These are phyloP conservation scores for Aphyosemion australe DNA, from an alignment of 2,113 vertebrate genomes.

Conservation along the genomic window DNA sequence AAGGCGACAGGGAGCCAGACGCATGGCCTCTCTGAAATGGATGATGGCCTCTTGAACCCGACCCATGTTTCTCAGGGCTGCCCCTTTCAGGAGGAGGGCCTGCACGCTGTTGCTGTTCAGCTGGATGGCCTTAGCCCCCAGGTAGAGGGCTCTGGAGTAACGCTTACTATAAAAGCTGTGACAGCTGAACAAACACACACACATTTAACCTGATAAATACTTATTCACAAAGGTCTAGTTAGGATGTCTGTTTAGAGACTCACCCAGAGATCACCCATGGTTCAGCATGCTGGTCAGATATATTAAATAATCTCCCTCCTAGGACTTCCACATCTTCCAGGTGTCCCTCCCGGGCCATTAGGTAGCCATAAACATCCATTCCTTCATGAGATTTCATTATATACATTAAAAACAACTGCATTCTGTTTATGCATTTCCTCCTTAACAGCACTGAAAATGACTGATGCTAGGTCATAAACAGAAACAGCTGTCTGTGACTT, in stretches of 20 bases:
- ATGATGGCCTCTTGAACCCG: constrained; percentile 97
- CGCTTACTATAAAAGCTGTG: constrained; percentile 98
- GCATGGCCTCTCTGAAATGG: constrained; percentile 96
- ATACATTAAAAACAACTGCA: too few relatives aligned
- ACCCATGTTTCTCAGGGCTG: constrained; percentile 95
- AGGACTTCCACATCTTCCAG: constrained; percentile 97
- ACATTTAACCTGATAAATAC: background rate
- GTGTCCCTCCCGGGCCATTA: constrained; percentile 93
- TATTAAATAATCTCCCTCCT: constrained; percentile 95
- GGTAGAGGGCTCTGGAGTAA: constrained; percentile 94
- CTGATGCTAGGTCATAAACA: too few relatives aligned
- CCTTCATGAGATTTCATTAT: constrained; percentile 74
- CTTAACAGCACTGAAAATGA: too few relatives aligned
- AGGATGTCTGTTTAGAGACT: constrained; percentile 19
- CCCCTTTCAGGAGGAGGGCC: constrained; percentile 93
- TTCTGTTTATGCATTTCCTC: too few relatives aligned
- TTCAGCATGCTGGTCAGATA: constrained; percentile 97
- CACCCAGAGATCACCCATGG: constrained; percentile 99
- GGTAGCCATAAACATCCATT: constrained; percentile 98
- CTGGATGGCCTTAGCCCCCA: constrained; percentile 98
- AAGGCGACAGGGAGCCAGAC: constrained; percentile 90
- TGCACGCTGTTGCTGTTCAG: constrained; percentile 98
- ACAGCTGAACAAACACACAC: constrained; percentile 80
- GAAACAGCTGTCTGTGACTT: background rate
- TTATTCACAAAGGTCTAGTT: too few relatives aligned